These are phyloP conservation scores for Rhabditophanes sp. DNA, from an alignment of 2,888 invertebrate species.

Conservation along the genomic window DNA sequence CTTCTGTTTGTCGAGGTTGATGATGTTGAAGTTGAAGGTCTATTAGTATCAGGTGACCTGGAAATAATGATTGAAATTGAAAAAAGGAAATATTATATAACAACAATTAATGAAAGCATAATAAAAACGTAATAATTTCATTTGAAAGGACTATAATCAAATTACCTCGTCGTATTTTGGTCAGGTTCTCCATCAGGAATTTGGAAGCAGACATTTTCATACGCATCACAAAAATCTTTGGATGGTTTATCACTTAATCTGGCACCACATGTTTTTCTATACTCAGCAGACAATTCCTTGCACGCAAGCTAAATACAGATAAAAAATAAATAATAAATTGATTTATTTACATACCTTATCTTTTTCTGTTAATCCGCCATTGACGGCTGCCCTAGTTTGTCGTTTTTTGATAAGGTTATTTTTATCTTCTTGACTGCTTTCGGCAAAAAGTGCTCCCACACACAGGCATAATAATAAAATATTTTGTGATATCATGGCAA, in stretches of 20 bases:
- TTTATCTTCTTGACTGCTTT: background rate
- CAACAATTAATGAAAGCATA: no score
- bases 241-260: constrained; percentile 5
- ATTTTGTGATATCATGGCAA: no score
- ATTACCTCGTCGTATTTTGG: no score
- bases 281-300: constrained; percentile 23
- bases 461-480: no score
- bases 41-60: no score
- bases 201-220: constrained; percentile 29
- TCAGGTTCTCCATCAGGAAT: constrained; percentile 13
- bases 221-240: constrained; percentile 20
- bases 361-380: no score
- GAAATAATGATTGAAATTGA: no score
- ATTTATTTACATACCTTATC: no score
- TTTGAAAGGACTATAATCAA: no score
- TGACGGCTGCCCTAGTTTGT: background rate
- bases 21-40: constrained; percentile 1
- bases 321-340: constrained; percentile 1
- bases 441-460: constrained; percentile 2
- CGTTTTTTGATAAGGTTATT: background rate
- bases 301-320: constrained; percentile 19
- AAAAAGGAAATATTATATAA: no score
- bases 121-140: no score
- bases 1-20: background rate
- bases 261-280: constrained; percentile 18